phyloP scores from a whole-genome alignment of 1,140 invertebrate genomes.

The Drosophila funebris region DNA sequence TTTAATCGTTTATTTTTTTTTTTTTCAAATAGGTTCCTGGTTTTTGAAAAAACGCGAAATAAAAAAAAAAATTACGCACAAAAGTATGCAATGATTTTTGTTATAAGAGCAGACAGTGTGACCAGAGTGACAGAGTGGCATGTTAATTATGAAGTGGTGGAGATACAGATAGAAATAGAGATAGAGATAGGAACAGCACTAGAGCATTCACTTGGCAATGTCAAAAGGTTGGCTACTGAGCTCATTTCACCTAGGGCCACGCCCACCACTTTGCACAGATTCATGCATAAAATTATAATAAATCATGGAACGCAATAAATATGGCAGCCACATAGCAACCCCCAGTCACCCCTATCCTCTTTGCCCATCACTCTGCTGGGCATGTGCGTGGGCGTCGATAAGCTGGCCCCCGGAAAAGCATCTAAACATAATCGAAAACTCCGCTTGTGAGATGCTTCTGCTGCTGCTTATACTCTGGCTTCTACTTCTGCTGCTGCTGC shows the following conservation, averaged over 20 bases:
- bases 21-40: too few species aligned
- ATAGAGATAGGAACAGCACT: neutral
- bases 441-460: constrained; percentile 45
- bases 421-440: constrained; percentile 80
- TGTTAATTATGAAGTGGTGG: constrained; percentile 10
- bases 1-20: neutral
- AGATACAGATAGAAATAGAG: neutral
- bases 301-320: constrained; percentile 77
- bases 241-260: constrained; percentile 66
- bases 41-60: too few species aligned
- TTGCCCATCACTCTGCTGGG: neutral
- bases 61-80: neutral
- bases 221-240: constrained; percentile 47
- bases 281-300: constrained; percentile 82
- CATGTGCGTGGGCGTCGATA: constrained; percentile 72
- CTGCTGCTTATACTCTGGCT: neutral
- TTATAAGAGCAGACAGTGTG: constrained; percentile 1
- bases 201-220: constrained; percentile 26
- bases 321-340: constrained; percentile 53
- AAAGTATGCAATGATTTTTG: constrained; percentile 14
- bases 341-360: neutral
- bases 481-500: constrained; percentile 25
- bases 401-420: constrained; percentile 66
- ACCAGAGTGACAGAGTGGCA: constrained; percentile 1
- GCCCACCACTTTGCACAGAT: constrained; percentile 66